Evolutionary conservation across 1,140 invertebrate genomes (phyloP), one percentile per base, ranked within the genome.

Genomic region (Drosophila kurseongensis): DNA sequence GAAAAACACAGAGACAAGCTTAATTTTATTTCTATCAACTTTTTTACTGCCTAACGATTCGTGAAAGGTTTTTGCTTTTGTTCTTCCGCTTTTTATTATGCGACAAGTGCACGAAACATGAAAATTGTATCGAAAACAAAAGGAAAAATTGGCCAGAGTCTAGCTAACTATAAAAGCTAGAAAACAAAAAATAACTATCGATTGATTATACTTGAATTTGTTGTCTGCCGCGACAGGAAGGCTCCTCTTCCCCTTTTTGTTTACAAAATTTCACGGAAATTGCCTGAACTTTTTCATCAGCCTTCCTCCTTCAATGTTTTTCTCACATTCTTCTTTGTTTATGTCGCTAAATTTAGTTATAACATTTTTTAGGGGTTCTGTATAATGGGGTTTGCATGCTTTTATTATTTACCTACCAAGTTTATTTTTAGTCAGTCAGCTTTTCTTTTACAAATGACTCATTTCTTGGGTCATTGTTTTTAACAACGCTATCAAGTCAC

Each of bases 1-100:
- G 23, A 36, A 66, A 18, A 14, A 61, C 12, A 47, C n/a, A 36
- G 12, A 71, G 65, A 57, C 71, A 38, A 48, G 40, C 47, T 65
- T 71, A 48, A 71, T 71, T 76, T 75, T 66, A 75, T 75, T 67
- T 75, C 62, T 47, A 75, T 75, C 52, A 59, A 75, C 62, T 75
- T 75, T 67, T 75, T 75, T 59, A 75, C 66, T 75, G 73, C 51
- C 55, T 41, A 54, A 57, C 72, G 71, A 75, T 74, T 74, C 38
- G 69, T 56, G 69, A 75, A 75, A 57, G 52, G 38, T 75, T 75
- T 73, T 69, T 47, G 63, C 36, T 60, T 16, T 47, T 27, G 42
- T 48, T 59, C 27, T 40, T 57, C 18, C 45, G 18, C 58, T 51
- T 50, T 47, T 68, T 69, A 67, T 71, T 73, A 51, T 54, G 18